Evolutionary conservation across 2,888 invertebrate species (phyloP), one percentile per base, ranked within the genome.

Genomic region (Cheilosia urbana): DNA sequence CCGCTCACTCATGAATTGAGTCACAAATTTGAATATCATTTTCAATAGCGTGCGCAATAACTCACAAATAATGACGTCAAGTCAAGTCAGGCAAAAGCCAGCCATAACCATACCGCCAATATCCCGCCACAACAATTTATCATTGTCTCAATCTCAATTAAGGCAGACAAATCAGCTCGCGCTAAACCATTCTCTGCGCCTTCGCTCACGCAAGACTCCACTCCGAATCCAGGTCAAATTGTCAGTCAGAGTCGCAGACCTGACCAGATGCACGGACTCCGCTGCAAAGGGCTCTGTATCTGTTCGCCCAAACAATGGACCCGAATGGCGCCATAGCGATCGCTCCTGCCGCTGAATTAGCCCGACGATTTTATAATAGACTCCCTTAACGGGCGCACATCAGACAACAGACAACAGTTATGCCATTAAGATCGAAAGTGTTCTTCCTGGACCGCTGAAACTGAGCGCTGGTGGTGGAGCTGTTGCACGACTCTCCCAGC

Each of bases 371-470:
- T 30, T 34, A 55, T 85, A 69, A 69, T 62, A 81, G 76, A 72
- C 76, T 81, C 65, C 81, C 80, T 77, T 58, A 77, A 77, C 65
- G 72, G 76, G 81, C 85, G 42, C 75, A 27, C 75, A 79, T 73
- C 79, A 78, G 75, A 55, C 75, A 76, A 76, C 76, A 68, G 60
- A 68, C 53, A 81, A 77, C 76, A 72, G 85, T 85, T 85, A 85
- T 81, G 81, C 85, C 85, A 85, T 85, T 81, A 81, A 85, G 81
- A 85, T 77, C 71, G 85, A 85, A 85, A 85, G 85, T 85, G 85
- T 77, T 85, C 76, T 81, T 85, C 75, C 85, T 81, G 81, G 76
- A 76, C 81, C 66, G 45, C 49, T 72, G 80, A 60, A 66, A 49
- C 66, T 53, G 49, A 75, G 65, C 71, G 60, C 69, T 63, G 63